Conservation (phyloP, 2,888 invertebrate genomes). For the Hydraecia micacea region DNA sequence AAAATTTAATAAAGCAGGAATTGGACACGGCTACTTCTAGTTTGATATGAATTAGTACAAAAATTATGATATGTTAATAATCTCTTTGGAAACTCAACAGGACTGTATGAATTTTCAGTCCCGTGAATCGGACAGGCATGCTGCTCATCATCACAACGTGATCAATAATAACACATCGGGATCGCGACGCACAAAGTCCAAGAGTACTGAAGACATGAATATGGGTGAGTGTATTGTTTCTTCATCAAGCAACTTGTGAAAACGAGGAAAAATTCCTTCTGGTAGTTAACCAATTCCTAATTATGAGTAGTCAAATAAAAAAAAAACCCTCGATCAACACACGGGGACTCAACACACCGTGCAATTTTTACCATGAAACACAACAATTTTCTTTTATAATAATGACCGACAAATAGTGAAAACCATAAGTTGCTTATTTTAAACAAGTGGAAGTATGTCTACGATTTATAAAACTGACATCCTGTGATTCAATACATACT, state of each 20-base stretch:
- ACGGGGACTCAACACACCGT: not conserved
- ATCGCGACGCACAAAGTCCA: slow-evolving; percentile 94
- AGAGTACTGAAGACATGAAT: slow-evolving; percentile 97
- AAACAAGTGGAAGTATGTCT: not conserved
- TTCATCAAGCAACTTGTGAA: not conserved
- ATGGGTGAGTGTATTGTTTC: slow-evolving; percentile 81
- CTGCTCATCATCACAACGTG: slow-evolving; percentile 92
- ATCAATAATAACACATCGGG: slow-evolving; percentile 93
- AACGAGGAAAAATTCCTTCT: not conserved
- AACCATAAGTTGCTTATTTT: not conserved
- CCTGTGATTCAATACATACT: not conserved
- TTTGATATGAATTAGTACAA: not conserved
- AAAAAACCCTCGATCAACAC: not conserved
- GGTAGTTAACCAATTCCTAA: not conserved
- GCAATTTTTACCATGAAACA: not conserved
- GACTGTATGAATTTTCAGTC: slow-evolving; percentile 80
- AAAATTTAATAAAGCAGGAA: not conserved
- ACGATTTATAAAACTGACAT: not conserved
- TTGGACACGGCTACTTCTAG: not conserved
- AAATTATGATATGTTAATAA: slow-evolving; percentile 6
- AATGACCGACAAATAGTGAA: not conserved
- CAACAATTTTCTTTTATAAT: not conserved
- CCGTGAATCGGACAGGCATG: slow-evolving; percentile 93
- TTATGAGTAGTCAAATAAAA: not conserved
- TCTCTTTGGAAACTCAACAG: slow-evolving; percentile 51